A percentile compares a stretch with the other conserved stretches of the same genome.
Conservation (phyloP, 2,888 invertebrate genomes). For the Chironomus tentans region DNA sequence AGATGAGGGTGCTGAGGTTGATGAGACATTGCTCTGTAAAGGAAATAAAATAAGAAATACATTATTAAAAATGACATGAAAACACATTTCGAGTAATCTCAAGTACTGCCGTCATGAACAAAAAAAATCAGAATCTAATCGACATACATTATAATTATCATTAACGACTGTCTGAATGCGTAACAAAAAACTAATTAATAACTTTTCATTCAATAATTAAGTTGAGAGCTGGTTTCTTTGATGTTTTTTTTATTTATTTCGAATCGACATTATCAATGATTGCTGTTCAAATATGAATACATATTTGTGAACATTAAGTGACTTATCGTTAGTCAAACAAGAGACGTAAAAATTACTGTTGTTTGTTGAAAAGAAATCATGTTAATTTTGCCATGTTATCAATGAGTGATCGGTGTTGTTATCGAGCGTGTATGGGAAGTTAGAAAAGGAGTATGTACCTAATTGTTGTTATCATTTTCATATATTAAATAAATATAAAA, state of each 20-base stretch:
- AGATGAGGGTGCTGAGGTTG: conserved; percentile 56
- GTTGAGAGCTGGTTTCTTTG: not conserved
- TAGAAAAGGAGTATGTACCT: not conserved
- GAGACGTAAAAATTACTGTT: not conserved
- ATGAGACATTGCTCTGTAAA: conserved; percentile 50
- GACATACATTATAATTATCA: not conserved
- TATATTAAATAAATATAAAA: not conserved
- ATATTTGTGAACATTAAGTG: not conserved
- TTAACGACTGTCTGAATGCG: not conserved
- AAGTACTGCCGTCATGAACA: not conserved
- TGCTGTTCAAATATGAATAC: not conserved
- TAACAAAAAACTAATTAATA: too few species aligned
- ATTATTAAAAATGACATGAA: not conserved
- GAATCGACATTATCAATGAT: not conserved
- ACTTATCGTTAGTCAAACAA: not conserved
- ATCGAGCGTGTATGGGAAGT: too few species aligned
- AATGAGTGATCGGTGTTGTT: not conserved
- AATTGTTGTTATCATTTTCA: not conserved
- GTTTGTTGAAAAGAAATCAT: not conserved
- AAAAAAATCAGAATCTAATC: not conserved
- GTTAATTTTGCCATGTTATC: not conserved
- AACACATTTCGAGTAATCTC: not conserved
- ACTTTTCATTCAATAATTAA: too few species aligned
- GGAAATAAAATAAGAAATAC: not conserved
- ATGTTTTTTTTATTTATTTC: not conserved